Evolutionary conservation across 2,888 invertebrate genomes (phyloP).

Genomic region (Lepidonotus clava): DNA sequence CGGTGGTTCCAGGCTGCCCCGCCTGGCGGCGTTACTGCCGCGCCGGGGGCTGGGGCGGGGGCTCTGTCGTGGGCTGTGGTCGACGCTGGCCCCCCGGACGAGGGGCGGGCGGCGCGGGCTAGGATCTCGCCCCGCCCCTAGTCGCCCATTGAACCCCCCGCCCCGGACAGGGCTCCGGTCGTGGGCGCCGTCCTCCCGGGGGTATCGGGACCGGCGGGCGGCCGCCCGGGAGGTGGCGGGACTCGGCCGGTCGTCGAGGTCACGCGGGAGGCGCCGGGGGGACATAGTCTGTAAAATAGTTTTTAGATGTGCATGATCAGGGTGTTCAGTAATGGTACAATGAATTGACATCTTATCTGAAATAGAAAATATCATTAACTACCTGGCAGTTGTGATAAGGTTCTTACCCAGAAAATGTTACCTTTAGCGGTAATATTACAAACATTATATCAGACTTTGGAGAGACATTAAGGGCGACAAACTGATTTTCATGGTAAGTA

Average conservation of each 20-base stretch:
- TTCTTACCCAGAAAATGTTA: no score
- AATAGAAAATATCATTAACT: no score
- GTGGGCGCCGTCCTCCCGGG: neutral
- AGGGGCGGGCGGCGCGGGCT: neutral
- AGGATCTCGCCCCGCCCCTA: neutral
- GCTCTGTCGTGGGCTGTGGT: neutral
- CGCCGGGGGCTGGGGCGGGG: neutral
- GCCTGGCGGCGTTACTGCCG: neutral
- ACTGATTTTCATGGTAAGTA: no score
- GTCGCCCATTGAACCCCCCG: no score
- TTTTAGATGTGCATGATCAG: no score
- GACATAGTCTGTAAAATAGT: neutral
- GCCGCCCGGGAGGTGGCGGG: neutral
- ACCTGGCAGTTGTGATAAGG: no score
- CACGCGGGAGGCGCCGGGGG: neutral
- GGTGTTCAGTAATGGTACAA: no score
- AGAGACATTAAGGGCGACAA: no score
- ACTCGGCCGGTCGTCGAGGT: neutral
- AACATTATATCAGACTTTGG: no score
- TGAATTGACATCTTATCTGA: no score
- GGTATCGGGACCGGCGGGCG: neutral
- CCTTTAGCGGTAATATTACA: no score
- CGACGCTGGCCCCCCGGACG: neutral
- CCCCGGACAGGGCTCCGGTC: neutral
- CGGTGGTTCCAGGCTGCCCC: constrained; percentile 9